Percentiles rank a stretch among this genome's conserved stretches.
Conservation (phyloP, 2,888 invertebrate genomes). For the Myopa testacea region DNA sequence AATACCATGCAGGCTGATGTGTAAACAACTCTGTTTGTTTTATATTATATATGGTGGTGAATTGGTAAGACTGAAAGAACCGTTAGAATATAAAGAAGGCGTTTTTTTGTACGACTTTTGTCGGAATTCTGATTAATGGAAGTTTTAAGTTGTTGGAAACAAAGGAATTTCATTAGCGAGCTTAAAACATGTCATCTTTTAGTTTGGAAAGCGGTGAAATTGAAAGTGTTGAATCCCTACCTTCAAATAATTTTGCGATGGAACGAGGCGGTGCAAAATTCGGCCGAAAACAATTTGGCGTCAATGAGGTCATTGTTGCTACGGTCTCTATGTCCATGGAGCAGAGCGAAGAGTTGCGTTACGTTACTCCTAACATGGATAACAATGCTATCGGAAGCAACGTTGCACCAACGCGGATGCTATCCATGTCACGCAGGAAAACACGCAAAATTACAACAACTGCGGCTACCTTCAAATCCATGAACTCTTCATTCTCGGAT, state of each 20-base stretch:
- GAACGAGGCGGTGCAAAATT: background rate
- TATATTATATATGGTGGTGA: too few relatives aligned
- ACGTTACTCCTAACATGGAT: background rate
- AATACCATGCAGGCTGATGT: too few relatives aligned
- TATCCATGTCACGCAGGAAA: slow-evolving; percentile 13
- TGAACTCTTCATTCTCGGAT: background rate
- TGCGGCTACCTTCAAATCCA: background rate
- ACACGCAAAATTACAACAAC: slow-evolving; percentile 13
- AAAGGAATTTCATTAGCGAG: too few relatives aligned
- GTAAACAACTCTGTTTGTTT: too few relatives aligned
- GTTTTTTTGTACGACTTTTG: too few relatives aligned
- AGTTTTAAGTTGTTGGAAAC: too few relatives aligned
- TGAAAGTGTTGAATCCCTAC: slow-evolving; percentile 33
- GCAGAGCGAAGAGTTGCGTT: slow-evolving; percentile 14
- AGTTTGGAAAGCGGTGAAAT: slow-evolving; percentile 13
- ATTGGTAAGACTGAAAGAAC: too few relatives aligned
- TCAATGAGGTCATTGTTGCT: background rate
- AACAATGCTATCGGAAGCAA: background rate
- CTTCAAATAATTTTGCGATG: too few relatives aligned
- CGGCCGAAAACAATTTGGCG: background rate
- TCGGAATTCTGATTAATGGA: too few relatives aligned
- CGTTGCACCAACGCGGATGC: background rate
- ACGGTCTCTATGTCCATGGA: slow-evolving; percentile 32
- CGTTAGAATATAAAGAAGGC: too few relatives aligned
- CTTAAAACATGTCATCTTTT: slow-evolving; percentile 5